A percentile compares a stretch with the other conserved stretches of the same genome.
phyloP scores from a whole-genome alignment of 2,888 invertebrate species.

The Sarcophaga subvicina region DNA sequence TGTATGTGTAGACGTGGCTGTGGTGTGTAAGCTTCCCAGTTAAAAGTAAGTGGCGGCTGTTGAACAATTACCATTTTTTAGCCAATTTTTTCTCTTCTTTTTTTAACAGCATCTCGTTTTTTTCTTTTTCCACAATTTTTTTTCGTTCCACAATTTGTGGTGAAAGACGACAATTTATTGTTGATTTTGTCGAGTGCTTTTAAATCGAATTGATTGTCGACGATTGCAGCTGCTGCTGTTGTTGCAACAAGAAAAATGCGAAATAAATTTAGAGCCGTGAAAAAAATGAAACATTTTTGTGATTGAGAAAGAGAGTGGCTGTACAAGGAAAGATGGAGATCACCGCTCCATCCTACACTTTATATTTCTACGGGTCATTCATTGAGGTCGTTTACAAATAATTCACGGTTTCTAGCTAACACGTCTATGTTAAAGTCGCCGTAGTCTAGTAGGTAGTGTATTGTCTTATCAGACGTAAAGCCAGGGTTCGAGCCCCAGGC shows the following conservation, averaged over 20 bases:
- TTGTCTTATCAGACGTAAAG: no score
- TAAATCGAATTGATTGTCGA: conserved; percentile 55
- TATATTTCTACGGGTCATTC: no score
- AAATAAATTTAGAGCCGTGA: no score
- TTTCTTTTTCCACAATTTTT: conserved; percentile 24
- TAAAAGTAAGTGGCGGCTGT: conserved; percentile 43
- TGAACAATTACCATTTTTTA: conserved; percentile 41
- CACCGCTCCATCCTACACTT: no score
- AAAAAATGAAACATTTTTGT: not conserved
- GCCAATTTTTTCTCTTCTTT: not conserved
- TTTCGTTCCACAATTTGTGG: conserved; percentile 31
- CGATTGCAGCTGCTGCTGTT: conserved; percentile 19
- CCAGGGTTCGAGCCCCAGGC: no score
- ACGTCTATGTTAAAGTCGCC: no score
- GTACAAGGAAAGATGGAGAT: no score
- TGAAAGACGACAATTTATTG: conserved; percentile 45
- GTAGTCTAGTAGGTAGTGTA: no score
- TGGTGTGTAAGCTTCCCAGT: conserved; percentile 2
- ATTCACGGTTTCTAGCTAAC: no score
- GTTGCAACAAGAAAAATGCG: not conserved
- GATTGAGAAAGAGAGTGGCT: no score
- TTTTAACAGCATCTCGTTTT: not conserved
- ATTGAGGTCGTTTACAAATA: no score
- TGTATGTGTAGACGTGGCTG: not conserved
- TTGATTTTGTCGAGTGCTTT: conserved; percentile 52